phyloP scores from a whole-genome alignment of 1,140 invertebrate species.

The Acromyrmex echinatior region DNA sequence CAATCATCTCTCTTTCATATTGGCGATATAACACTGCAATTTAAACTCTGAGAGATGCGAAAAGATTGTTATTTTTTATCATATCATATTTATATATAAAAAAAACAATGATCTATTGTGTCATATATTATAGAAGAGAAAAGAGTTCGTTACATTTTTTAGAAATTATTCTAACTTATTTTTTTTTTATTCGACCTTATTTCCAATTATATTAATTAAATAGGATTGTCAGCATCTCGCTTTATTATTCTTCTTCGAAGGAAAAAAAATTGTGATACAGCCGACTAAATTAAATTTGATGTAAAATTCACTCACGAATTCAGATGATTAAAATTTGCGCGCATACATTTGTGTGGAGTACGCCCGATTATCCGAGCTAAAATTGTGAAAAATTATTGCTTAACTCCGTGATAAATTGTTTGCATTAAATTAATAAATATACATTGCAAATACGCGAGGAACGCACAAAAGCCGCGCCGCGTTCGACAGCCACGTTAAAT shows the following conservation, averaged over 20 bases:
- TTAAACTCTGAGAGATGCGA: neutral
- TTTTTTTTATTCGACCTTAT: neutral
- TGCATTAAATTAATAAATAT: conserved; percentile 65
- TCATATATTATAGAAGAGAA: neutral
- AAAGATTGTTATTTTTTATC: neutral
- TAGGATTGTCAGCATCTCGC: neutral
- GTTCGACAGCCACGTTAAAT: conserved; percentile 45
- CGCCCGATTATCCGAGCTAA: conserved; percentile 58
- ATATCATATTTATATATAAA: neutral
- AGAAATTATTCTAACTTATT: neutral
- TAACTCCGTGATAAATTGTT: conserved; percentile 63
- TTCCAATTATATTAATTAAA: conserved; percentile 30
- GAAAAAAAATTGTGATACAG: conserved; percentile 33
- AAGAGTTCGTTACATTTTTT: neutral
- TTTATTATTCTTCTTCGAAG: conserved; percentile 33
- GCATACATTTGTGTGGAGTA: conserved; percentile 6
- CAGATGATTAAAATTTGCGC: conserved; percentile 58
- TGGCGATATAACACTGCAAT: neutral
- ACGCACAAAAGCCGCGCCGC: conserved; percentile 53
- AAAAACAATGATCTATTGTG: too few species aligned
- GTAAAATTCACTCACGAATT: conserved; percentile 56
- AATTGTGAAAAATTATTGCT: conserved; percentile 65
- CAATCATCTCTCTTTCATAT: neutral
- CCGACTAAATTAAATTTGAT: conserved; percentile 52
- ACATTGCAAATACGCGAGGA: conserved; percentile 56